Evolutionary conservation across 2,888 invertebrate genomes (phyloP).

Genomic region (Chrysolina haemoptera): DNA sequence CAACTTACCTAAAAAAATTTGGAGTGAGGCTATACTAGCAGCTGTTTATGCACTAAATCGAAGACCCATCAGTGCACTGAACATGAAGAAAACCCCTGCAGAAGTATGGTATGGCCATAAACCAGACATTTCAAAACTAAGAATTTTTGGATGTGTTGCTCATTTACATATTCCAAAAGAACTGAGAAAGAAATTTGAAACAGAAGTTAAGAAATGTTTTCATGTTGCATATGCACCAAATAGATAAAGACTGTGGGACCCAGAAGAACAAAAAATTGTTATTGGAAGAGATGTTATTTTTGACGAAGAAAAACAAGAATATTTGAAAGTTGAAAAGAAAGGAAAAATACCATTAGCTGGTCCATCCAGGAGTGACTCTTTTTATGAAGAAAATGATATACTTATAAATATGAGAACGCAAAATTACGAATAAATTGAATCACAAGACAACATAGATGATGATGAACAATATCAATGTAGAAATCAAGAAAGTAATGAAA

Average conservation of each 20-base stretch:
- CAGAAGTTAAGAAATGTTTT: constrained; percentile 3
- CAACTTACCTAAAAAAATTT: too few relatives aligned
- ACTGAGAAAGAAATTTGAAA: constrained; percentile 14
- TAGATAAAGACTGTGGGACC: neutral
- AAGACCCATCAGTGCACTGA: neutral
- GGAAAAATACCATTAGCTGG: too few relatives aligned
- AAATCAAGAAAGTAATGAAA: too few relatives aligned
- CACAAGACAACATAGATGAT: too few relatives aligned
- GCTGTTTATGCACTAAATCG: constrained; percentile 25
- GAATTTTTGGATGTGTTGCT: constrained; percentile 22
- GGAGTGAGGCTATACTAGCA: constrained; percentile 19
- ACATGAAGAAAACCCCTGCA: constrained; percentile 14
- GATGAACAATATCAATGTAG: too few relatives aligned
- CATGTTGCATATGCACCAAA: constrained; percentile 7
- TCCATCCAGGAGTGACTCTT: too few relatives aligned
- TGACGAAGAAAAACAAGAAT: too few relatives aligned
- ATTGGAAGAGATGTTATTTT: too few relatives aligned
- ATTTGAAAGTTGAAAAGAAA: too few relatives aligned
- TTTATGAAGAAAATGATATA: too few relatives aligned
- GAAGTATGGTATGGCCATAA: constrained; percentile 21
- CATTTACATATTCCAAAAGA: constrained; percentile 14
- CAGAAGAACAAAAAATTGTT: neutral
- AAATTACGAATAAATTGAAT: too few relatives aligned
- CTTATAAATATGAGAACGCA: too few relatives aligned
- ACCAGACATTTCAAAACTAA: constrained; percentile 15